Conservation (phyloP, 2,113 vertebrate species). For the Xyrauchen texanus region DNA sequence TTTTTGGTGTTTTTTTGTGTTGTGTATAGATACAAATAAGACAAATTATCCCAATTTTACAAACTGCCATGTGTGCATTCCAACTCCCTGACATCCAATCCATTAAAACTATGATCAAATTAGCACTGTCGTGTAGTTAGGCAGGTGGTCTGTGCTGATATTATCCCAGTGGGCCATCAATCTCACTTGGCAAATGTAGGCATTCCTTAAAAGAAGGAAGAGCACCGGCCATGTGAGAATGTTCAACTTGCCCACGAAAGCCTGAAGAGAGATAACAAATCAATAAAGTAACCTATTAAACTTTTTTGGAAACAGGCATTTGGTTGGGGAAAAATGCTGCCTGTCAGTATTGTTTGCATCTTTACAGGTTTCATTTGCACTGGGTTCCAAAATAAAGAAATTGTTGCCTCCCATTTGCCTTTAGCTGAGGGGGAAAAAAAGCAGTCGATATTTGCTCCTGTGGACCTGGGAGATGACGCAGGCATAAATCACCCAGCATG, state of each 20-base stretch:
- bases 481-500: conserved; percentile 79
- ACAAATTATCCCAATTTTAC: background rate
- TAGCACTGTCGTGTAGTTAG: conserved; percentile 22
- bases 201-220: conserved; percentile 36
- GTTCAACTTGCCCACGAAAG: conserved; percentile 54
- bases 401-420: conserved; percentile 71
- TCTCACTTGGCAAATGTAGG: conserved; percentile 15
- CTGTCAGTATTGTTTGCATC: conserved; percentile 74
- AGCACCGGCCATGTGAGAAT: conserved; percentile 63
- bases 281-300: conserved; percentile 68
- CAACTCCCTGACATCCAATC: background rate
- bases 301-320: conserved; percentile 39
- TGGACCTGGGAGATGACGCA: conserved; percentile 65
- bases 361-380: conserved; percentile 72
- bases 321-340: conserved; percentile 54
- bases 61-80: background rate
- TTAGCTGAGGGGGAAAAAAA: conserved; percentile 73
- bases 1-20: no score
- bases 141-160: conserved; percentile 30
- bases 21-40: background rate
- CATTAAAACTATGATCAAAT: conserved; percentile 36
- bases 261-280: conserved; percentile 66
- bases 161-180: conserved; percentile 37
- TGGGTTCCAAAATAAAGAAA: conserved; percentile 72
- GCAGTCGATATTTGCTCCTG: conserved; percentile 77